These are phyloP conservation scores for Parazoanthus atlanticus DNA, from an alignment of 92 coral and sea anemone genomes.

Conservation along the genomic window DNA sequence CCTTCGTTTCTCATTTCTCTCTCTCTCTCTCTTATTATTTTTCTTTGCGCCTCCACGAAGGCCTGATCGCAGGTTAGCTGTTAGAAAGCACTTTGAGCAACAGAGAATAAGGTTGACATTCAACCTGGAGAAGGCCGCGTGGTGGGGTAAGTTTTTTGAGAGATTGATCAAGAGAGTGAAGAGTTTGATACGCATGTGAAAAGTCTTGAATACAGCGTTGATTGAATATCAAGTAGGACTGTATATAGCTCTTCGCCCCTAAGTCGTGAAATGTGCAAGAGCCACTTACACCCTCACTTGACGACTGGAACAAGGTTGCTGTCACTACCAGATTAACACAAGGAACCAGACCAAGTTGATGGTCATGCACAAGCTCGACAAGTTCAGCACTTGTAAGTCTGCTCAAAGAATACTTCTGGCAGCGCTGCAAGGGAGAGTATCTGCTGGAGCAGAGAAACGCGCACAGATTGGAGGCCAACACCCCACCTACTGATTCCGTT, in stretches of 20 bases:
- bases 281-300: background rate
- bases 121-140: slow-evolving; percentile 49
- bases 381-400: background rate
- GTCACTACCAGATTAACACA: background rate
- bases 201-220: no score
- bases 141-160: slow-evolving; percentile 54
- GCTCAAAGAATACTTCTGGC: slow-evolving; percentile 25
- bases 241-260: no score
- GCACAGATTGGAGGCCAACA: background rate
- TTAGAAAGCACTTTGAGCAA: slow-evolving; percentile 21
- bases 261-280: background rate
- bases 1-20: no score
- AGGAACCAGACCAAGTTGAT: no score
- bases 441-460: background rate
- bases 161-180: slow-evolving; percentile 41
- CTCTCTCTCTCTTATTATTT: no score
- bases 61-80: no score
- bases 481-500: background rate
- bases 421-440: slow-evolving; percentile 32
- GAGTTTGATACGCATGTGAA: slow-evolving; percentile 47
- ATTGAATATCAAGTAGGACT: no score
- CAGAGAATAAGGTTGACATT: slow-evolving; percentile 36
- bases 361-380: background rate
- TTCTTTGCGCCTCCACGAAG: no score
- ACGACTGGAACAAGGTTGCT: background rate